Conservation (phyloP, 2,888 invertebrate genomes). For the Patella caerulea region DNA sequence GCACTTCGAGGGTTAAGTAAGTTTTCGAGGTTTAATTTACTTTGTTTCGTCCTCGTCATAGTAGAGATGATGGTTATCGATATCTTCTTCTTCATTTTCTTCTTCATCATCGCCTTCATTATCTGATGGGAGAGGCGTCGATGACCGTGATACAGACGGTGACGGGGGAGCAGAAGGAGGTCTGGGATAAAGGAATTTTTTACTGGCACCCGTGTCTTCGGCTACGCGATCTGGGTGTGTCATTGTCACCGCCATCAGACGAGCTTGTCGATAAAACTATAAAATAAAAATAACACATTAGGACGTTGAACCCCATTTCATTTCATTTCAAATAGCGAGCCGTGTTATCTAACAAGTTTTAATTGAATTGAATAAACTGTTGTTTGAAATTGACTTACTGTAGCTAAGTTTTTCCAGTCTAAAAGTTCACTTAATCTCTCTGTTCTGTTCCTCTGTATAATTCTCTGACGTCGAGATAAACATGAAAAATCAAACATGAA, state of each 20-base stretch:
- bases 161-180: constrained; percentile 69
- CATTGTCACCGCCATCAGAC: constrained; percentile 87
- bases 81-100: constrained; percentile 52
- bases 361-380: too few species aligned
- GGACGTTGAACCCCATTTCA: too few species aligned
- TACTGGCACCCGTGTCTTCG: constrained; percentile 48
- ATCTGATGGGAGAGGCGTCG: constrained; percentile 67
- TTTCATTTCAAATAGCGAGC: too few species aligned
- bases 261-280: constrained; percentile 94
- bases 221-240: constrained; percentile 85
- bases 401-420: constrained; percentile 98
- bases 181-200: constrained; percentile 59
- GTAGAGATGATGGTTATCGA: constrained; percentile 37
- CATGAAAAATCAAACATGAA: constrained; percentile 95
- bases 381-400: constrained; percentile 78
- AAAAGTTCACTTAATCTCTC: constrained; percentile 95
- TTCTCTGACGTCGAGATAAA: constrained; percentile 92
- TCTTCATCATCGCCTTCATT: constrained; percentile 50
- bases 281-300: constrained; percentile 27
- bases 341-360: too few species aligned
- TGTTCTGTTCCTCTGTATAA: constrained; percentile 97
- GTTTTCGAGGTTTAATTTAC: too few species aligned
- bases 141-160: constrained; percentile 65
- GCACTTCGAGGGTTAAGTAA: too few species aligned
- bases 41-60: constrained; percentile 12